Evolutionary conservation across 2,113 vertebrate species (phyloP).

Genomic region (Deroptyus accipitrinus): DNA sequence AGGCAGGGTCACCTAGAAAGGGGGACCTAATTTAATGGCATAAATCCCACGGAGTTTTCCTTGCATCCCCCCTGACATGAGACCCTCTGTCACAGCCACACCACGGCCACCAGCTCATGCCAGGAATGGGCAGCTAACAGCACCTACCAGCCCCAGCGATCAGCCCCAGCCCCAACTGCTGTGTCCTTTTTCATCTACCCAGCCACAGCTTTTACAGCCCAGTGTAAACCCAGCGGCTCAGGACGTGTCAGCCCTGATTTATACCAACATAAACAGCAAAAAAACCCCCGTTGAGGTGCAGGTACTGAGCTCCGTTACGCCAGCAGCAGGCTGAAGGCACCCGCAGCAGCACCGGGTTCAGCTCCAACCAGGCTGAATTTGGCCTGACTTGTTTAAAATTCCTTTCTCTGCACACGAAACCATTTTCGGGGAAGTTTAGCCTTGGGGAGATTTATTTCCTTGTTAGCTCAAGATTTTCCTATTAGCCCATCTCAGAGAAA

Average conservation of each 20-base stretch:
- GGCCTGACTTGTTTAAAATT: constrained; percentile 45
- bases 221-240: background rate
- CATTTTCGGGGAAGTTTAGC: constrained; percentile 31
- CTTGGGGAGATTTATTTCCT: constrained; percentile 62
- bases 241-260: background rate
- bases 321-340: background rate
- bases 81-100: accelerated
- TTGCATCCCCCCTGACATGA: accelerated
- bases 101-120: accelerated
- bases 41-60: background rate
- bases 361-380: background rate
- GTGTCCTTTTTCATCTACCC: background rate
- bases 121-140: background rate
- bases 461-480: constrained; percentile 57
- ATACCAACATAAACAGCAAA: background rate
- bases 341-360: background rate
- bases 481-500: constrained; percentile 28
- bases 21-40: background rate
- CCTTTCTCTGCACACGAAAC: constrained; percentile 28
- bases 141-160: background rate
- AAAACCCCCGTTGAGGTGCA: accelerated
- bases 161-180: background rate
- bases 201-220: background rate
- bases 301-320: background rate
- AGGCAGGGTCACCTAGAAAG: background rate